Base-by-base conservation (phyloP, 2,113 vertebrate genomes). In the Jaculus jaculus region DNA sequence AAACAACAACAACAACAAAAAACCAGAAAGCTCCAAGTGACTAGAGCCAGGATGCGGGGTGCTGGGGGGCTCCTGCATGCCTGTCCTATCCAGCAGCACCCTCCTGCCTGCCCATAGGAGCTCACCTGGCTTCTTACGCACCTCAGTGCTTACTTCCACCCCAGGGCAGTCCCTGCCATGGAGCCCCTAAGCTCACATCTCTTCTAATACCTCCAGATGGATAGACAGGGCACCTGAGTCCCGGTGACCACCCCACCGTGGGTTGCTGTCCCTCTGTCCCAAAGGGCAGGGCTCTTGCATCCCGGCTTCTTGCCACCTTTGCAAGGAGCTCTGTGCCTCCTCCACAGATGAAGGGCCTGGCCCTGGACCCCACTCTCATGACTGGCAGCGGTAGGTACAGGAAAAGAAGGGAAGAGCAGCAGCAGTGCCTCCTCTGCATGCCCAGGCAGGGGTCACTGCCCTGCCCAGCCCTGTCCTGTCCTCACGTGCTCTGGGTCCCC, bases 131-230 rank as follows among this genome's bases (percentile, higher is more conserved):
- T 71, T 65, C 78, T 68, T 30, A 42, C 58, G 34, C 30, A 37
- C 58, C 74, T 16, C n/a, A 34, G 42, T 4, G 23, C 83, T 81
- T 51, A 30, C 34, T 26, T 5, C n/a, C 72, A 30, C 4, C 37
- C 12, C 26, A 2, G 3, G 51, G 7, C 1, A 16, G 30, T 16
- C 11, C 17, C 6, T 8, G 47, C 15, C 58, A 20, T 16, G 28
- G 3, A 7, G 2, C 9, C 30, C 26, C 68, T 1, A 20, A 72
- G 18, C 51, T 75, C 63, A 28, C 32, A 51, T 8, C 15, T n/a
- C 32, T 28, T 32, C 15, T 0, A 6, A 7, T 3, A 3, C 1
- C 5, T 51, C 1, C 30, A 8, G 37, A 20, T 11, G 69, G 24
- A 5, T 37, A 20, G 23, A 39, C 60, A 66, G 34, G 60, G 37